Conservation (phyloP, 2,113 vertebrate species). For the Balaenoptera acutorostrata region DNA sequence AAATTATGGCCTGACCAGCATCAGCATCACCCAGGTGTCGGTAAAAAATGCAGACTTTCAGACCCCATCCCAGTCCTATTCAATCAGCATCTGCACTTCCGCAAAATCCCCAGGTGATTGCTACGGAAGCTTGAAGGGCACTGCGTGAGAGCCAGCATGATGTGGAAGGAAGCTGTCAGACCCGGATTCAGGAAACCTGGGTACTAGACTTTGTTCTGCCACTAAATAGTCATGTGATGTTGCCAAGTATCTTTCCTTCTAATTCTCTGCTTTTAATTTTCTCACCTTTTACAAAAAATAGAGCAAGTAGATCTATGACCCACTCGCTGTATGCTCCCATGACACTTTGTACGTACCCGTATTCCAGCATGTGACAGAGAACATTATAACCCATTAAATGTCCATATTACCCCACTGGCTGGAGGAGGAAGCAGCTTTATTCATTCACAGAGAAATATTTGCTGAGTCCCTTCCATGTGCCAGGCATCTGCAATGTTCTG, state of each 20-base stretch:
- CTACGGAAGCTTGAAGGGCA: not conserved
- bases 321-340: accelerated
- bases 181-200: not conserved
- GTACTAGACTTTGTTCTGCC: not conserved
- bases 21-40: not conserved
- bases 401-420: no score
- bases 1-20: not conserved
- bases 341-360: no score
- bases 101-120: not conserved
- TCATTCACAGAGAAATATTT: not conserved
- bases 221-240: not conserved
- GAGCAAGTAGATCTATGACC: not conserved
- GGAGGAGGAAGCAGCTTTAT: not conserved
- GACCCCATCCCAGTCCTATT: not conserved
- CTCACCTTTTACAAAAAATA: not conserved
- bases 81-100: not conserved
- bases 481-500: not conserved
- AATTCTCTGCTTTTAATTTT: not conserved
- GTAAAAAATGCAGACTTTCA: not conserved
- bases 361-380: not conserved
- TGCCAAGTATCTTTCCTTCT: not conserved
- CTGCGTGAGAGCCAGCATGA: not conserved
- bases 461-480: not conserved
- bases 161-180: not conserved
- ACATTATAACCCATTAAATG: not conserved